Percentiles rank a stretch among this genome's conserved stretches.
Evolutionary conservation across 2,113 vertebrate species (phyloP).

Genomic region (Zosterops pallidus): DNA sequence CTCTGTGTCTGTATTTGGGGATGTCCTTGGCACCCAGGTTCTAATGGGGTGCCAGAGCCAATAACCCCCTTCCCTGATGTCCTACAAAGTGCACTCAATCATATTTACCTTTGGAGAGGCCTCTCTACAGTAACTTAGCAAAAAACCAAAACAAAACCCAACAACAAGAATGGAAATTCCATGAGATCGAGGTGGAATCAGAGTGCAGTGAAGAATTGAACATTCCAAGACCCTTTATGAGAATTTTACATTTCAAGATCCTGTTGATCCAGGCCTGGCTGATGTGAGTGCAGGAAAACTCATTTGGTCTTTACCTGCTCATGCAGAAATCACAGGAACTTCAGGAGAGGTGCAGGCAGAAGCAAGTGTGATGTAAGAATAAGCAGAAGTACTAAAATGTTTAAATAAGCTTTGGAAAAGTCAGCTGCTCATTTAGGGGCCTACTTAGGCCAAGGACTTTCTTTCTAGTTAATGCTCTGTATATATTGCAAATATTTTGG

Average conservation of each 20-base stretch:
- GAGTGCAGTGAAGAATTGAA: neutral
- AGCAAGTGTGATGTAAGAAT: neutral
- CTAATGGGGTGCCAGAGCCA: accelerated
- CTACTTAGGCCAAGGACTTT: neutral
- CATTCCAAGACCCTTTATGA: neutral
- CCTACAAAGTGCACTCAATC: neutral
- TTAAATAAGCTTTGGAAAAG: neutral
- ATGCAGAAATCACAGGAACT: neutral
- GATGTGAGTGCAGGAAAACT: neutral
- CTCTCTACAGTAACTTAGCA: neutral
- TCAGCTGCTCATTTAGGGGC: neutral
- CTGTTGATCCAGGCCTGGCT: neutral
- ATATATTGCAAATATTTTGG: neutral
- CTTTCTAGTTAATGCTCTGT: neutral
- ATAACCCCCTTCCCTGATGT: neutral
- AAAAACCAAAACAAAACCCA: neutral
- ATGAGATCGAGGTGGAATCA: neutral
- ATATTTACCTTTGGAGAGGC: neutral
- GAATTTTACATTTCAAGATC: neutral
- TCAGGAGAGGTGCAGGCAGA: neutral
- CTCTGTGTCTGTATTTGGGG: neutral
- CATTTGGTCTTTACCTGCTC: accelerated
- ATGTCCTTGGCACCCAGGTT: neutral
- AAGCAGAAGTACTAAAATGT: neutral
- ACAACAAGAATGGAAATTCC: neutral